Evolutionary conservation across 2,113 vertebrate species (phyloP).

Genomic region (Lonchura striata): DNA sequence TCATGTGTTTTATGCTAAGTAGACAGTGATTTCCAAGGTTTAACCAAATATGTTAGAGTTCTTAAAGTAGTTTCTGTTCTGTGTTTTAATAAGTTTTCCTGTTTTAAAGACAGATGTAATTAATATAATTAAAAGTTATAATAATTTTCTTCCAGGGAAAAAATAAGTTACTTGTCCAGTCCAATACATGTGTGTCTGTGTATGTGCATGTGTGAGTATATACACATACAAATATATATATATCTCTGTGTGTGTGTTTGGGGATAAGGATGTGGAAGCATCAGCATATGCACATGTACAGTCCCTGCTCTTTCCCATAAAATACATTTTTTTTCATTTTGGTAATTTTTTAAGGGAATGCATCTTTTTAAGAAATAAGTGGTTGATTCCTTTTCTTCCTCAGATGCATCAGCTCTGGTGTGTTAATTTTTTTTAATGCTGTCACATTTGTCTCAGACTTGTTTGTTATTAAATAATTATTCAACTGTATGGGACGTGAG

Average conservation of each 20-base stretch:
- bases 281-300: no score
- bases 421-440: neutral
- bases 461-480: conserved; percentile 14
- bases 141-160: neutral
- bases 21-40: neutral
- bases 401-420: neutral
- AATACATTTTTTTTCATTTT: neutral
- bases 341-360: neutral
- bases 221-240: neutral
- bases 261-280: neutral
- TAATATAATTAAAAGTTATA: conserved; percentile 27
- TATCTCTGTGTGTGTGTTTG: accelerated
- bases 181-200: neutral
- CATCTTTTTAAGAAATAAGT: conserved; percentile 26
- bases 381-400: neutral
- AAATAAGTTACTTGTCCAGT: neutral
- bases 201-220: accelerated
- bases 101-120: conserved; percentile 17
- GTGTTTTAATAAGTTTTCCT: no score
- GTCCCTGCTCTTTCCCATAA: neutral
- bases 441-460: neutral
- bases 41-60: conserved; percentile 37
- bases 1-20: neutral
- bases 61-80: neutral
- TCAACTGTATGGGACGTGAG: neutral